Percentiles rank a stretch among this genome's conserved stretches.
Evolutionary conservation across 2,113 vertebrate species (phyloP).

Genomic region (Puntigrus tetrazona): DNA sequence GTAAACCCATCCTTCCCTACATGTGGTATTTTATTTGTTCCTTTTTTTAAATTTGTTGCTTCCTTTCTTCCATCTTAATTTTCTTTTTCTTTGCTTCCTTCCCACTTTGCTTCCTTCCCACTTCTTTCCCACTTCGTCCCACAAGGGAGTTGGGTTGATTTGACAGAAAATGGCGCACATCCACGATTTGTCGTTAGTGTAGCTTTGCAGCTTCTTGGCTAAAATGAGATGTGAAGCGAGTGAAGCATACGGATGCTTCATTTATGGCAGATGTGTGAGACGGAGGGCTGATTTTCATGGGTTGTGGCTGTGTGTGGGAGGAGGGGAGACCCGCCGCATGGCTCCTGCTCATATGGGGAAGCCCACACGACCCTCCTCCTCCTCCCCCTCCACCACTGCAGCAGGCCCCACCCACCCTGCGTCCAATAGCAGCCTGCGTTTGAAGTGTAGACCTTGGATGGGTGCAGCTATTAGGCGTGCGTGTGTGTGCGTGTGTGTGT

Average conservation of each 20-base stretch:
- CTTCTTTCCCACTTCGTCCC: background rate
- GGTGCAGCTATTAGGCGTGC: slow-evolving; percentile 45
- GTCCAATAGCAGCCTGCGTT: slow-evolving; percentile 65
- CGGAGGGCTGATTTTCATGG: slow-evolving; percentile 3
- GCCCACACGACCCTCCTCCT: slow-evolving; percentile 22
- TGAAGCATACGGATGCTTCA: background rate
- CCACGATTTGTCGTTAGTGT: background rate
- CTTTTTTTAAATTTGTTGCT: background rate
- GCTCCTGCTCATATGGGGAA: slow-evolving; percentile 46
- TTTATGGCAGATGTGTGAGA: background rate
- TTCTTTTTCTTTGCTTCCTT: background rate
- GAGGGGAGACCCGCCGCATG: slow-evolving; percentile 47
- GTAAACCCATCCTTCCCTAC: background rate
- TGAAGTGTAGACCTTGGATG: slow-evolving; percentile 48
- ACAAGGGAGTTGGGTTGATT: background rate
- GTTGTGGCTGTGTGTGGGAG: slow-evolving; percentile 31
- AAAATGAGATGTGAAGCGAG: background rate
- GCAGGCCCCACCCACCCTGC: slow-evolving; percentile 70
- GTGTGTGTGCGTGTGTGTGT: slow-evolving; percentile 8
- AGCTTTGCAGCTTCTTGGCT: background rate
- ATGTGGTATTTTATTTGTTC: background rate
- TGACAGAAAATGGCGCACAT: background rate
- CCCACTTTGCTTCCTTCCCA: background rate
- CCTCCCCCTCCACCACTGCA: slow-evolving; percentile 68
- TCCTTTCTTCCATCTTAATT: background rate